phyloP scores from a whole-genome alignment of 2,888 invertebrate species.

The Caenorhabditis wallacei region DNA sequence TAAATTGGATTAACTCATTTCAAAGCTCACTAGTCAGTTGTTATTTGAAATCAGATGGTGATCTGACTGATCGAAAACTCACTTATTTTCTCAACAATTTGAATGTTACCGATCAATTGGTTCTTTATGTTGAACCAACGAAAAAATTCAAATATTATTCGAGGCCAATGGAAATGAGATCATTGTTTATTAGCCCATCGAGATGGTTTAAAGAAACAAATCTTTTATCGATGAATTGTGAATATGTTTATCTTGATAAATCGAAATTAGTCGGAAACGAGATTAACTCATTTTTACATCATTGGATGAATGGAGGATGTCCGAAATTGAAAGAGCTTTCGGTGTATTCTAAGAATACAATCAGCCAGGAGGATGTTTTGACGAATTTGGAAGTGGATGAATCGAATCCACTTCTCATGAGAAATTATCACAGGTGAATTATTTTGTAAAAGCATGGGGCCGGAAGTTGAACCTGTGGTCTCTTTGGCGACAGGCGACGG shows the following conservation, averaged over 20 bases:
- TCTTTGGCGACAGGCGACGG: too few relatives aligned
- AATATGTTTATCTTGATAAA: neutral
- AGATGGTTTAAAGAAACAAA: neutral
- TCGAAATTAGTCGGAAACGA: neutral
- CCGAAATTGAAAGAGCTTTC: neutral
- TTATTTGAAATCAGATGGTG: too few relatives aligned
- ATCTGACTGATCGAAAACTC: too few relatives aligned
- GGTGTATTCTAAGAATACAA: neutral
- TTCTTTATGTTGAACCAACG: neutral
- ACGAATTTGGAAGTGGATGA: too few relatives aligned
- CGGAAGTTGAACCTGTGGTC: too few relatives aligned
- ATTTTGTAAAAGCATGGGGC: too few relatives aligned
- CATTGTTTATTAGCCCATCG: neutral
- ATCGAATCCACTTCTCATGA: too few relatives aligned
- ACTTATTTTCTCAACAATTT: too few relatives aligned
- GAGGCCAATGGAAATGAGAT: neutral
- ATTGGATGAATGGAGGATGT: constrained; percentile 1
- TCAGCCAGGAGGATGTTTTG: too few relatives aligned
- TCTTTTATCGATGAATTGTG: neutral
- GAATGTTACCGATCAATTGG: too few relatives aligned
- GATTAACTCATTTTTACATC: neutral
- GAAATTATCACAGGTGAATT: too few relatives aligned
- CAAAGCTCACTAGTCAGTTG: too few relatives aligned
- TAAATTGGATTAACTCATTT: neutral
- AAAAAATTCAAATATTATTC: neutral